A percentile compares a stretch with the other conserved stretches of the same genome.
phyloP scores from a whole-genome alignment of 2,797 vertebrate species.

The Enteromius unitaeniatus region DNA sequence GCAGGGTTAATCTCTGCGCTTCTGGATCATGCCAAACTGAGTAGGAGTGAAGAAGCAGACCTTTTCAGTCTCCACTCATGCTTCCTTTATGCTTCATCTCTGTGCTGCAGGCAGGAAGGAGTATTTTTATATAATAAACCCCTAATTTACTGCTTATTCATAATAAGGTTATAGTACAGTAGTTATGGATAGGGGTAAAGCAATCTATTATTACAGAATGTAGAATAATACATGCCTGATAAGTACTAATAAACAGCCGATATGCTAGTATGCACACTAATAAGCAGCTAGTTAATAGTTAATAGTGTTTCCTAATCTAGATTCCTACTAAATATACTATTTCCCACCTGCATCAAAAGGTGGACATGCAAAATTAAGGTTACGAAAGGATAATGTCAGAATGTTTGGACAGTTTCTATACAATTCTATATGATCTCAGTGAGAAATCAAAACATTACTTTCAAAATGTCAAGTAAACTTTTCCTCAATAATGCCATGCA shows the following conservation, averaged over 20 bases:
- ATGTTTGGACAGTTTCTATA: background rate
- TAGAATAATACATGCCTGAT: background rate
- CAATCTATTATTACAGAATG: background rate
- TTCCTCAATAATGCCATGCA: background rate
- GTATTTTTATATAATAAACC: background rate
- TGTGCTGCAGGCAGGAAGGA: background rate
- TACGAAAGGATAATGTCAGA: too few species aligned
- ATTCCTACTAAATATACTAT: background rate
- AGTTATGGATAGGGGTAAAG: background rate
- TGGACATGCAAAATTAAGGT: too few species aligned
- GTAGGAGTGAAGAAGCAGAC: conserved; percentile 1
- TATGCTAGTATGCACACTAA: background rate
- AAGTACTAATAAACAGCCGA: background rate
- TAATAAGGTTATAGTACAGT: background rate
- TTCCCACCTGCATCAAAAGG: background rate
- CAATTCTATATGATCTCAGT: background rate
- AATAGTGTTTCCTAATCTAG: background rate
- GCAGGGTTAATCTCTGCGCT: conserved; percentile 28
- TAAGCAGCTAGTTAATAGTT: background rate
- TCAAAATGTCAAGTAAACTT: background rate
- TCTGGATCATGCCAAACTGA: conserved; percentile 32
- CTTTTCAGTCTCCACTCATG: conserved; percentile 2
- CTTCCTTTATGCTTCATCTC: conserved; percentile 16
- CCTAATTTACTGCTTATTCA: background rate
- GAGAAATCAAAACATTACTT: background rate